These are phyloP conservation scores for Nasonia longicornis DNA, from an alignment of 1,140 invertebrate genomes.

Conservation along the genomic window DNA sequence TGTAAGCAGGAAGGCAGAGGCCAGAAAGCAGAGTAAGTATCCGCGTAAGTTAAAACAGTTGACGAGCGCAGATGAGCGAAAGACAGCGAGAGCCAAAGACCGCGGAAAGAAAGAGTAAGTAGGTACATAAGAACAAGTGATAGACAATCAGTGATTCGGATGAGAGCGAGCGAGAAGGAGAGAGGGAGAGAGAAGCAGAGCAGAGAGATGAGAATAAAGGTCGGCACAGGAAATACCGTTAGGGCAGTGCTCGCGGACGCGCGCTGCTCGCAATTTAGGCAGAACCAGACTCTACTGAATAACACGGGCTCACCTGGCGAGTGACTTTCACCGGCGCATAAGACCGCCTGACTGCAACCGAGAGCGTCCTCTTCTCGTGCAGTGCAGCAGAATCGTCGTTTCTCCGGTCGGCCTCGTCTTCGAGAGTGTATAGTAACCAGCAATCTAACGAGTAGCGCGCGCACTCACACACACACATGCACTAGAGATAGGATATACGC, in stretches of 20 bases:
- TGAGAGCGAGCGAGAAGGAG: neutral
- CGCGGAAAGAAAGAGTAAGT: neutral
- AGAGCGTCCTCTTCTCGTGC: neutral
- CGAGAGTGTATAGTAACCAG: neutral
- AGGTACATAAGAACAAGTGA: neutral
- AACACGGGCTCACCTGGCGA: slow-evolving; percentile 24
- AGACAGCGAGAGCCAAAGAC: neutral
- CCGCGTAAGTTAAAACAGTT: neutral
- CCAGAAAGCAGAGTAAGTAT: neutral
- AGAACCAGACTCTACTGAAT: neutral
- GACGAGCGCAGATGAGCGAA: neutral
- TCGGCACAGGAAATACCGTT: slow-evolving; percentile 24
- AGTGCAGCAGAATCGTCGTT: neutral
- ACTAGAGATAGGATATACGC: neutral
- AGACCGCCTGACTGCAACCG: slow-evolving; percentile 4
- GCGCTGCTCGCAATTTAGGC: neutral
- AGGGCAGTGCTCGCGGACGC: slow-evolving; percentile 5
- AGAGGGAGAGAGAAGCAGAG: neutral
- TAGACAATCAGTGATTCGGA: neutral
- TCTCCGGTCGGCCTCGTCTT: neutral
- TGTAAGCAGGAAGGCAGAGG: neutral
- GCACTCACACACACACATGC: too few species aligned
- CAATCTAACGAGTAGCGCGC: neutral
- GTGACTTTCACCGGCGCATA: slow-evolving; percentile 41
- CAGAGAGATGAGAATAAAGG: neutral